Conservation (phyloP, 1,140 invertebrate genomes). For the Cherax quadricarinatus region DNA sequence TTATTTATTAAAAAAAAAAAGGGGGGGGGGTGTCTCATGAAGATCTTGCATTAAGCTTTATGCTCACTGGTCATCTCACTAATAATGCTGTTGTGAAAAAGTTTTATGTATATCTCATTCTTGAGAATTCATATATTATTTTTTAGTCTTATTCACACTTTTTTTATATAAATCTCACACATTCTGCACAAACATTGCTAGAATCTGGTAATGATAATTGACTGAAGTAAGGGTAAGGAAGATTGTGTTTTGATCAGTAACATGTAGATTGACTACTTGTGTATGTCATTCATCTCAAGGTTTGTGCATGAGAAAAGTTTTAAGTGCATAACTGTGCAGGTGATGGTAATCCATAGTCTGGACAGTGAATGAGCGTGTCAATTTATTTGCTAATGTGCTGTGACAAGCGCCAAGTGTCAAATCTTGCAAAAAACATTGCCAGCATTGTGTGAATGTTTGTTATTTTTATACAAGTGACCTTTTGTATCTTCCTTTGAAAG, state of each 20-base stretch:
- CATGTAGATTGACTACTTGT: neutral
- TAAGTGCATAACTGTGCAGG: conserved; percentile 7
- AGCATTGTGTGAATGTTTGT: conserved; percentile 68
- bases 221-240: conserved; percentile 22
- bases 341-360: neutral
- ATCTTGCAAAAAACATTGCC: conserved; percentile 57
- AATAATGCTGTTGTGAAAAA: conserved; percentile 59
- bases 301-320: conserved; percentile 48
- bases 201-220: conserved; percentile 47
- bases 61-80: conserved; percentile 41
- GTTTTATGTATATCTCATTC: conserved; percentile 57
- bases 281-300: conserved; percentile 55
- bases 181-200: conserved; percentile 63
- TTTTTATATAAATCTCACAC: conserved; percentile 55
- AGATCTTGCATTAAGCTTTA: conserved; percentile 28
- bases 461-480: conserved; percentile 65
- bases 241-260: conserved; percentile 1
- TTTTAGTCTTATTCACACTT: conserved; percentile 9
- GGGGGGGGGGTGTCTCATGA: conserved; percentile 8
- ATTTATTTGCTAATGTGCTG: conserved; percentile 1
- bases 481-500: conserved; percentile 53
- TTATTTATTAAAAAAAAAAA: conserved; percentile 10
- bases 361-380: conserved; percentile 31
- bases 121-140: conserved; percentile 27
- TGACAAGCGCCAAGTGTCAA: conserved; percentile 61